Evolutionary conservation across 2,888 invertebrate species (phyloP), one percentile per base, ranked within the genome.

Genomic region (Tachystola acroxantha): DNA sequence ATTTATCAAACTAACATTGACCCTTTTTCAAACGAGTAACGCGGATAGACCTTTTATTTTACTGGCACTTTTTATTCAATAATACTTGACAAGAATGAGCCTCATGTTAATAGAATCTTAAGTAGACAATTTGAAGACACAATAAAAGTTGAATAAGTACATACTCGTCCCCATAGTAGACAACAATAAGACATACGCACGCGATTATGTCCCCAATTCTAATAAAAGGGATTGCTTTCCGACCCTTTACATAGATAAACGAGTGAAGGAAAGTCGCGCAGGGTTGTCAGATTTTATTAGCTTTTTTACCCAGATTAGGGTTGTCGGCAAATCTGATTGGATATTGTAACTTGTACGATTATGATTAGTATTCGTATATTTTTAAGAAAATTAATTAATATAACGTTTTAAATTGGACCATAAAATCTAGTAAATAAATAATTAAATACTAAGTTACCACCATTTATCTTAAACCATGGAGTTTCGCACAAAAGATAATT

Each of bases 211-310:
- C 67, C 69, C 71, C 71, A 64, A 62, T 71, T 73, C 61, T 74
- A 78, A 78, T 77, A 81, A 78, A 79, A 74, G 74, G 74, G 74
- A 78, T 74, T 71, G 71, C 66, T 71, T 68, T 60, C 66, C 71
- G 73, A 75, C 73, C 75, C 75, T 80, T 78, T 73, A 78, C 72
- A 71, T 68, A 69, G 69, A 80, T 80, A 77, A 84, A 76, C 70
- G 74, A 74, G 74, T 72, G 65, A 69, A 73, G 68, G 61, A 58
- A n/a, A 24, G 69, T 71, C 67, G 63, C 76, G 29, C 12, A 38
- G 40, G 40, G 40, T 14, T 41, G 37, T 14, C 40, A 30, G 13
- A 11, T 14, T 6, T 13, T 14, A 19, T 22, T n/a, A n/a, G n/a
- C n/a, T n/a, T n/a, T n/a, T n/a, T n/a, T n/a, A n/a, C n/a, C n/a